Conservation (phyloP, 2,113 vertebrate genomes). For the Maccullochella peelii region DNA sequence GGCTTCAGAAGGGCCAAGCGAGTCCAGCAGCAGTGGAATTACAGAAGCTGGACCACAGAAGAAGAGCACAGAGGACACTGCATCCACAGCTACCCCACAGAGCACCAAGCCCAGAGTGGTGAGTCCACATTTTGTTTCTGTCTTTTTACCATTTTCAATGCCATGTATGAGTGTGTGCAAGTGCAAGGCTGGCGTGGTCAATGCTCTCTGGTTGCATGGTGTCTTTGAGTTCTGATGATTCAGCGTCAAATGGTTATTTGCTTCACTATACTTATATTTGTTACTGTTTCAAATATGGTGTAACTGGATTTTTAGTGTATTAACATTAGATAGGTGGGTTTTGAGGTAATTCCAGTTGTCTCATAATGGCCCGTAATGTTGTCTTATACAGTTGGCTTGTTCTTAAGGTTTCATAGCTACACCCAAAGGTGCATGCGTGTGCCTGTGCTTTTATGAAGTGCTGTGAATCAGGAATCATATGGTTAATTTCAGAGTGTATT, state of each 20-base stretch:
- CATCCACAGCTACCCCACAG: constrained; percentile 71
- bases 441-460: constrained; percentile 15
- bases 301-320: background rate
- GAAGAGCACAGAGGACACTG: constrained; percentile 81
- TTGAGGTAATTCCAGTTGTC: background rate
- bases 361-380: background rate
- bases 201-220: background rate
- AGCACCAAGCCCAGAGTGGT: constrained; percentile 95
- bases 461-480: constrained; percentile 24
- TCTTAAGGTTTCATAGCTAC: constrained; percentile 2
- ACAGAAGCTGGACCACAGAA: constrained; percentile 81
- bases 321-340: background rate
- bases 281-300: background rate
- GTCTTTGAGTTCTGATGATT: constrained; percentile 12
- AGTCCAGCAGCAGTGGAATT: constrained; percentile 73
- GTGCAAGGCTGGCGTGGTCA: background rate
- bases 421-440: constrained; percentile 4
- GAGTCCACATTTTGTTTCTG: constrained; percentile 78
- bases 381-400: background rate
- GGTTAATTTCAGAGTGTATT: constrained; percentile 55
- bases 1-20: constrained; percentile 79
- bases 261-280: too few species aligned
- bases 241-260: too few species aligned
- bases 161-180: constrained; percentile 1
- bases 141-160: constrained; percentile 3